Conservation (phyloP, 2,113 vertebrate species). For the Notarius quadriscutis region DNA sequence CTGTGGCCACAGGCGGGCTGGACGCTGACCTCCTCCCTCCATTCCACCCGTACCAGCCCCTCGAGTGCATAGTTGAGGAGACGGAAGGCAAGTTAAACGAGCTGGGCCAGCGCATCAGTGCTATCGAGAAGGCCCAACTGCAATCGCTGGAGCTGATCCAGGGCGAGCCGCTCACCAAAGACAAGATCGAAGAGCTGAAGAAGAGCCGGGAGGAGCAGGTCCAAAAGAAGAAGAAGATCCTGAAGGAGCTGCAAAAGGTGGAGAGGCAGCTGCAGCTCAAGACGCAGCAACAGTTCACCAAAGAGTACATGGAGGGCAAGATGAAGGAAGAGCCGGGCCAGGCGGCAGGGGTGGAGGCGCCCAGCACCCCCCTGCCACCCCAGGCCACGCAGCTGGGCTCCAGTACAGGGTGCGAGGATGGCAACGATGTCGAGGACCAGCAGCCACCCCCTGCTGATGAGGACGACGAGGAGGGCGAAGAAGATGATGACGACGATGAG, state of each 20-base stretch:
- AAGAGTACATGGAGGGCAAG: conserved; percentile 99
- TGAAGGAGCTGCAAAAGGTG: conserved; percentile 99
- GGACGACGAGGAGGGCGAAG: conserved; percentile 78
- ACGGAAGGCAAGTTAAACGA: conserved; percentile 99
- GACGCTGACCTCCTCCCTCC: conserved; percentile 91
- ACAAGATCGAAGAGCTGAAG: conserved; percentile 99
- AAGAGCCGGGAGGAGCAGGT: conserved; percentile 99
- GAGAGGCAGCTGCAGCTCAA: conserved; percentile 98
- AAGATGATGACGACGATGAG: conserved; percentile 83
- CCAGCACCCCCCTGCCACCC: conserved; percentile 56
- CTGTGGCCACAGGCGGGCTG: conserved; percentile 64
- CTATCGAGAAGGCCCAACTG: conserved; percentile 98
- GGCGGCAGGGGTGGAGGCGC: conserved; percentile 66
- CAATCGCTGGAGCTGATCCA: conserved; percentile 98
- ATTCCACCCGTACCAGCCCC: conserved; percentile 96
- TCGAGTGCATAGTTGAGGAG: conserved; percentile 99
- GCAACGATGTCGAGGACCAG: conserved; percentile 63
- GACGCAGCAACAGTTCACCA: conserved; percentile 99
- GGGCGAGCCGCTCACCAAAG: conserved; percentile 99
- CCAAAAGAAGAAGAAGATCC: conserved; percentile 99
- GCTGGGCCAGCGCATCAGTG: conserved; percentile 98
- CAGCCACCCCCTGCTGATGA: conserved; percentile 60
- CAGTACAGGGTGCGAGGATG: conserved; percentile 78
- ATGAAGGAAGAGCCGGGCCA: conserved; percentile 81
- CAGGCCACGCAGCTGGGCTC: conserved; percentile 77